Percentiles rank a stretch among this genome's conserved stretches.
Evolutionary conservation across 2,113 vertebrate species (phyloP).

Genomic region (Ardeotis arabs): DNA sequence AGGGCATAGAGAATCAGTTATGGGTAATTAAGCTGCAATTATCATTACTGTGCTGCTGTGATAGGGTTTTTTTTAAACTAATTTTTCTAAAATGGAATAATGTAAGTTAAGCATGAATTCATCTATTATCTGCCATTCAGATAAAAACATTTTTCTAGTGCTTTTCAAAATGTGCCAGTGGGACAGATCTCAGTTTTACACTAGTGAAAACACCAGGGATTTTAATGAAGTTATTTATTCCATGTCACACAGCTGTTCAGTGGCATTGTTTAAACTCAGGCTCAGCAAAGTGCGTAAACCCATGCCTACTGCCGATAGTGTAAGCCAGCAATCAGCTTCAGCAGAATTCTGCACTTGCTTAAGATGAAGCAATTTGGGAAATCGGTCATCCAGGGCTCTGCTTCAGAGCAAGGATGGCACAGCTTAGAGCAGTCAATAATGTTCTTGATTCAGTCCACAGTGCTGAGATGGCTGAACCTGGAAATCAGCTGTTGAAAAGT

Average conservation of each 20-base stretch:
- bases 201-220: neutral
- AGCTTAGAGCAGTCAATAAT: neutral
- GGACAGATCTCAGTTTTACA: neutral
- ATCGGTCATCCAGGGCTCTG: neutral
- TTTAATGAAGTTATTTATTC: neutral
- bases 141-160: constrained; percentile 36
- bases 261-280: neutral
- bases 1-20: constrained; percentile 51
- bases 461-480: neutral
- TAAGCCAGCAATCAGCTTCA: neutral
- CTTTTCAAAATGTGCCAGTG: constrained; percentile 26
- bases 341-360: neutral
- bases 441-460: neutral
- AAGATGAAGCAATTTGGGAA: neutral
- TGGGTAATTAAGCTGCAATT: constrained; percentile 59
- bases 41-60: constrained; percentile 45
- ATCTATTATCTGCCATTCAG: constrained; percentile 26
- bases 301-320: accelerated
- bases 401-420: neutral
- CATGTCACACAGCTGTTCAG: neutral
- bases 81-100: constrained; percentile 34
- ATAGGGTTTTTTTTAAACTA: neutral
- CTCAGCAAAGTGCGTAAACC: neutral
- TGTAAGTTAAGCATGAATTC: constrained; percentile 8
- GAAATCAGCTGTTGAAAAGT: neutral